Percentiles rank a stretch among this genome's conserved stretches.
Conservation (phyloP, 2,113 vertebrate genomes). For the Vombatus ursinus region DNA sequence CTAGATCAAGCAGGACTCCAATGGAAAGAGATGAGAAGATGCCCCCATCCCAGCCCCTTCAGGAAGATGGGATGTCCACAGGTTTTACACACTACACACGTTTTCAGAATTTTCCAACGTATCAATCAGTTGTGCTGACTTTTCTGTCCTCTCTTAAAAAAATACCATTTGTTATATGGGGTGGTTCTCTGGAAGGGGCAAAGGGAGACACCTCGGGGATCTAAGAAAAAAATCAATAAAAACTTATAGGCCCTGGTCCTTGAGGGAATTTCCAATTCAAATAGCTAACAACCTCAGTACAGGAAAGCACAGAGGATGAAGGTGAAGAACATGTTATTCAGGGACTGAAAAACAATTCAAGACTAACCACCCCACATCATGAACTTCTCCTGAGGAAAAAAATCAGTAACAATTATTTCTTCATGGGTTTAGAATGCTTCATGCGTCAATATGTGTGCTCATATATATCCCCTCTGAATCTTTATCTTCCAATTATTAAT, state of each 20-base stretch:
- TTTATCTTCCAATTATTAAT: neutral
- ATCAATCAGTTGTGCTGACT: neutral
- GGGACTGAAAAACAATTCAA: neutral
- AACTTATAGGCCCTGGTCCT: neutral
- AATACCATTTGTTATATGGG: neutral
- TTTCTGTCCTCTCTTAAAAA: neutral
- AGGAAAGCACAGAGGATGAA: neutral
- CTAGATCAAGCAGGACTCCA: neutral
- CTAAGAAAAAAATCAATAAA: neutral
- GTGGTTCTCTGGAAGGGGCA: neutral
- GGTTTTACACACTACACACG: neutral
- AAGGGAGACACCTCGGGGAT: neutral
- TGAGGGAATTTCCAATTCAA: neutral
- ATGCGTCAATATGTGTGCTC: neutral
- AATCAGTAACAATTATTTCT: neutral
- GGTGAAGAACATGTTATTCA: neutral
- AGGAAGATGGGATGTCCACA: too few relatives aligned
- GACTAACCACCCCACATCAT: neutral
- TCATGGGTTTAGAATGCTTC: neutral
- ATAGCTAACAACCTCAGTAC: neutral
- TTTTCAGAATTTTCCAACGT: neutral
- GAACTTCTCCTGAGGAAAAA: neutral
- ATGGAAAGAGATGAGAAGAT: neutral
- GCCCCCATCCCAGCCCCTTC: neutral
- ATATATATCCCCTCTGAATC: neutral